Evolutionary conservation across 1,140 invertebrate genomes (phyloP), one percentile per base, ranked within the genome.

Genomic region (Sycophila sp.): DNA sequence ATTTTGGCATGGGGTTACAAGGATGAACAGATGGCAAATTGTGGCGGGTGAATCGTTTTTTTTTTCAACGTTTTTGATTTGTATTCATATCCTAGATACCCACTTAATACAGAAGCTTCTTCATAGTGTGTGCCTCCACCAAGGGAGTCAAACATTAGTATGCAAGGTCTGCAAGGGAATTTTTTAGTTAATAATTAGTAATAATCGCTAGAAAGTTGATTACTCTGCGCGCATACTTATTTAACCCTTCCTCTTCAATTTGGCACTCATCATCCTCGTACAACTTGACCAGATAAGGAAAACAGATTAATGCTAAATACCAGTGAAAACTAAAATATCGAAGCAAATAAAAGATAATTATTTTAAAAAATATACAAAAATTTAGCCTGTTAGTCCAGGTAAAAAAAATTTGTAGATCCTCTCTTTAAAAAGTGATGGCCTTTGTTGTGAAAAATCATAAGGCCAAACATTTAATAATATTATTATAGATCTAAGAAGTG

Each of bases 241-340:
- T 49, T 13, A 32, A 32, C 2, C 13, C 26, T 42, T 15, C 58
- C n/a, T 64, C 47, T 26, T 36, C 45, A 34, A 22, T 28, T 11
- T 3, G 3, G 15, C 6, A 24, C 3, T 5, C 6, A 13, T 59
- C 4, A 38, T 36, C 13, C 2, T 13, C 24, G 15, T 32, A 15
- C 30, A 2, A 22, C 32, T 2, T 24, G 22, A 56, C 40, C 55
- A 95, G 84, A 28, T 92, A 92, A 56, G 97, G n/a, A 84, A 94
- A 98, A 85, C 96, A 99, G 56, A 99, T 95, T 42, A 99, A 96
- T 1, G 96, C 97, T 71, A 99, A 87, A 86, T 97, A 99, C 98
- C 98, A 99, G 88, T 99, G 98, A 38, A 88, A 87, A 76, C 91
- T 92, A 72, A 85, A n/a, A n/a, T n/a, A n/a, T n/a, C n/a, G n/a